A percentile compares a stretch with the other conserved stretches of the same genome.
These are phyloP conservation scores for Sus scrofa DNA, from an alignment of 2,113 vertebrate genomes.

Conservation along the genomic window T2T-Sscrofa CM000813.6:124265001-124265500, in stretches of 20 bases:
- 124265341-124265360: background rate
- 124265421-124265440: background rate
- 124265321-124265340: background rate
- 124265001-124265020: background rate
- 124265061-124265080: background rate
- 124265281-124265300: background rate
- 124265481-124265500: background rate
- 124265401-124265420: background rate
- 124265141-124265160: accelerated
- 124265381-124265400: background rate
- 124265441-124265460: background rate
- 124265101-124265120: background rate
- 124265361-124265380: background rate
- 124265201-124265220: background rate
- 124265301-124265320: background rate
- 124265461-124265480: background rate
- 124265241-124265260: background rate
- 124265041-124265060: background rate
- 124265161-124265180: background rate
- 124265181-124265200: background rate
- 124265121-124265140: background rate
- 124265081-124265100: background rate
- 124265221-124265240: background rate
- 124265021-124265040: background rate
- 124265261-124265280: background rate